Percentiles rank a stretch among this genome's conserved stretches.
Evolutionary conservation across 2,113 vertebrate species (phyloP).

Genomic region (Gila orcuttii): DNA sequence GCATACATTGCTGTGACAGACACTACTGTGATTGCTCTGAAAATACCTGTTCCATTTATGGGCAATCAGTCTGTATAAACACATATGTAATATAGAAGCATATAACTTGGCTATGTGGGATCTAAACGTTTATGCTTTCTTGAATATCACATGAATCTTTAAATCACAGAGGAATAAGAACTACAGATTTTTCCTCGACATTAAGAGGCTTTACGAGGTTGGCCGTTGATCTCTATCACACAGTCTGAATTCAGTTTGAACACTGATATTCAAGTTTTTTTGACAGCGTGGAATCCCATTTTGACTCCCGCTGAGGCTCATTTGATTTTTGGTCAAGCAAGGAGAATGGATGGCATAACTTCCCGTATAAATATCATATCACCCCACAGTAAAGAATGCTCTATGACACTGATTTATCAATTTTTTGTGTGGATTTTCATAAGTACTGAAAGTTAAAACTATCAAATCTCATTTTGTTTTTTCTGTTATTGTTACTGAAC

Average conservation of each 20-base stretch:
- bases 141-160: not conserved
- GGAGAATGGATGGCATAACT: not conserved
- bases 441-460: not conserved
- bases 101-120: not conserved
- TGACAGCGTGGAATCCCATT: not conserved
- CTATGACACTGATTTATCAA: not conserved
- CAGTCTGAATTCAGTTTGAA: not conserved
- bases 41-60: not conserved
- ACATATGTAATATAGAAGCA: not conserved
- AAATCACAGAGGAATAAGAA: conserved; percentile 6
- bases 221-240: not conserved
- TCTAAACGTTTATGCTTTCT: not conserved
- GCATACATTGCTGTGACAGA: not conserved
- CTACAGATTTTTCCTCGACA: not conserved
- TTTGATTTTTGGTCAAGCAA: not conserved
- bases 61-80: not conserved
- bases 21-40: not conserved
- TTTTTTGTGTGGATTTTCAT: not conserved
- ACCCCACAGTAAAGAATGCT: not conserved
- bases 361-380: too few relatives aligned
- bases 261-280: not conserved
- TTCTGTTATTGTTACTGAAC: too few relatives aligned
- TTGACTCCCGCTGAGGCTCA: not conserved
- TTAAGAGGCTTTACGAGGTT: not conserved
- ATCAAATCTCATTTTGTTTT: not conserved